These are phyloP conservation scores for Rhizomys pruinosus DNA, from an alignment of 2,113 vertebrate species.

Conservation along the genomic window DNA sequence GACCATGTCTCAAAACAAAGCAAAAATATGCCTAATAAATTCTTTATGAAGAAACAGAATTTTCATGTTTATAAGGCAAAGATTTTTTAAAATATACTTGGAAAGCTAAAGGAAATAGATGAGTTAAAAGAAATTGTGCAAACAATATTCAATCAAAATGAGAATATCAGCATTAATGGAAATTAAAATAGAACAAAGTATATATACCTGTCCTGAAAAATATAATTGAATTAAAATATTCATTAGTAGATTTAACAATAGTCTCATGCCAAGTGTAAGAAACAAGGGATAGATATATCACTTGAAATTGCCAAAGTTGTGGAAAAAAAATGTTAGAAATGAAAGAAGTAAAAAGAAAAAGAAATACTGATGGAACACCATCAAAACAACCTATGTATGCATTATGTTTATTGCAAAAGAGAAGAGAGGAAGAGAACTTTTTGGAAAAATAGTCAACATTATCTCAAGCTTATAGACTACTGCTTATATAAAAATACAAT, in stretches of 20 bases:
- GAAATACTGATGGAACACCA: not conserved
- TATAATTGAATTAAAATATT: not conserved
- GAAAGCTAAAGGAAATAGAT: not conserved
- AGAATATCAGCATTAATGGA: not conserved
- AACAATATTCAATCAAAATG: not conserved
- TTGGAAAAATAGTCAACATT: slow-evolving; percentile 6
- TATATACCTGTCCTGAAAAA: not conserved
- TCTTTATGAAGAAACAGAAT: not conserved
- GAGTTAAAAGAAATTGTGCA: not conserved
- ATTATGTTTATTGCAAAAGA: not conserved
- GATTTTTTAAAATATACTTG: not conserved
- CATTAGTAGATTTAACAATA: not conserved
- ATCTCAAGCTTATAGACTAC: not conserved
- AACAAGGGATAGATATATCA: not conserved
- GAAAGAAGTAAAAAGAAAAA: not conserved
- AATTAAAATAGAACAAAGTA: not conserved
- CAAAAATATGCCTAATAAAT: not conserved
- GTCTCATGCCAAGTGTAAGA: not conserved
- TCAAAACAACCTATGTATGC: not conserved
- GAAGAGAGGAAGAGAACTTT: not conserved
- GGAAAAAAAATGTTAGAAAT: not conserved
- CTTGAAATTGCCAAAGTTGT: slow-evolving; percentile 12
- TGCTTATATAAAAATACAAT: not conserved
- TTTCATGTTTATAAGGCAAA: not conserved
- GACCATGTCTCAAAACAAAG: too few species aligned